Evolutionary conservation across 2,797 vertebrate species (phyloP).

Genomic region (Syngnathus acus): DNA sequence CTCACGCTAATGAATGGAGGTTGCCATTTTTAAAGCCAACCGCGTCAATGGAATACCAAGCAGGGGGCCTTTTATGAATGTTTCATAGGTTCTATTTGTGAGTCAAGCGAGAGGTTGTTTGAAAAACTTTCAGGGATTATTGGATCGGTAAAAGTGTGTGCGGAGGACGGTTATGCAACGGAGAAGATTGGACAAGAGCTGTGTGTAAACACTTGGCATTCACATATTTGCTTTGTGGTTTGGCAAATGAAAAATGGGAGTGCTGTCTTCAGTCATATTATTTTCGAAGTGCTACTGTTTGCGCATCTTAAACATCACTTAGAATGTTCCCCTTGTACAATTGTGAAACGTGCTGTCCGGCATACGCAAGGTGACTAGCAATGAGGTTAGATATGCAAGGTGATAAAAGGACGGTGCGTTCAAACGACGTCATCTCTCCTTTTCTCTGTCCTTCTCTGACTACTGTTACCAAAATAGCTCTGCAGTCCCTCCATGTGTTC

Average conservation of each 20-base stretch:
- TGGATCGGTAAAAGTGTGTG: constrained; percentile 24
- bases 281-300: constrained; percentile 14
- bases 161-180: constrained; percentile 32
- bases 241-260: background rate
- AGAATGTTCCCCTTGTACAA: background rate
- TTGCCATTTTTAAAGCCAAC: constrained; percentile 54
- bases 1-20: constrained; percentile 48
- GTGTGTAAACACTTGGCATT: constrained; percentile 17
- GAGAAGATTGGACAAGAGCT: constrained; percentile 35
- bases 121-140: constrained; percentile 40
- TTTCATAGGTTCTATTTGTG: constrained; percentile 69
- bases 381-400: constrained; percentile 7
- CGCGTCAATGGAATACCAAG: constrained; percentile 65
- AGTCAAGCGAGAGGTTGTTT: constrained; percentile 42
- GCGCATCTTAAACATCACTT: background rate
- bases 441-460: constrained; percentile 27
- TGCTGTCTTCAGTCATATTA: constrained; percentile 17
- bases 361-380: constrained; percentile 12
- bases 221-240: background rate
- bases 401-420: constrained; percentile 28
- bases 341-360: constrained; percentile 3
- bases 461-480: constrained; percentile 58
- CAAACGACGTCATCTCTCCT: constrained; percentile 28
- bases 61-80: constrained; percentile 59
- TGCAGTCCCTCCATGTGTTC: constrained; percentile 51